Conservation (phyloP, 2,797 vertebrate species). For the Ispidina picta region DNA sequence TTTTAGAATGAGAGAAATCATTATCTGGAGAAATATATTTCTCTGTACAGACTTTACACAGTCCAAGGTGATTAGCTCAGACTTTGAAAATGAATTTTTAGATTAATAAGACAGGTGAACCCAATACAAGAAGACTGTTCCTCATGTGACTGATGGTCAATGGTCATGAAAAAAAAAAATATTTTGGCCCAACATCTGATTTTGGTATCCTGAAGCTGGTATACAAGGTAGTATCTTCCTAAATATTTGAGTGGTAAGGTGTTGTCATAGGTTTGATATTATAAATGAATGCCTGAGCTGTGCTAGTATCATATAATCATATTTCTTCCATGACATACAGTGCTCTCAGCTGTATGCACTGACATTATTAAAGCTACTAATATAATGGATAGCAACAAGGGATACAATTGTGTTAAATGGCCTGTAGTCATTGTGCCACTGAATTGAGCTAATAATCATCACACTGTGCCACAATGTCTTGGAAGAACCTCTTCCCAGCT, state of each 20-base stretch:
- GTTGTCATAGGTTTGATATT: not conserved
- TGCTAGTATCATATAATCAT: not conserved
- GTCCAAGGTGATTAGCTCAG: not conserved
- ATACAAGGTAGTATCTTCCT: not conserved
- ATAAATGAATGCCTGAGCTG: not conserved
- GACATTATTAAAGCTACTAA: not conserved
- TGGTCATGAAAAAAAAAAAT: fast-evolving
- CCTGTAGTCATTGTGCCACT: constrained; percentile 33
- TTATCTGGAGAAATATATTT: not conserved
- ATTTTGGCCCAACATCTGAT: not conserved
- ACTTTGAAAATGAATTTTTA: not conserved
- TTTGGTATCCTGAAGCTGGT: not conserved
- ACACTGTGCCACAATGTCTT: not conserved
- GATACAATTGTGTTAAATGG: constrained; percentile 45
- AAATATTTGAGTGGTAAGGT: not conserved
- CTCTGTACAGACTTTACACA: not conserved
- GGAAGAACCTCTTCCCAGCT: constrained; percentile 9
- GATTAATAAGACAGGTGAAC: not conserved
- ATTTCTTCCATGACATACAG: not conserved
- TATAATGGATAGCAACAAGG: constrained; percentile 32
- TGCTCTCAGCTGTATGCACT: not conserved
- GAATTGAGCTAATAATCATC: constrained; percentile 32
- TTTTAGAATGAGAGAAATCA: not conserved
- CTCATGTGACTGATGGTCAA: not conserved
- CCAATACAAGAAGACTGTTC: not conserved